A percentile compares a stretch with the other conserved stretches of the same genome.
phyloP scores from a whole-genome alignment of 1,140 invertebrate genomes.

The Ceratosolen solmsi region DNA sequence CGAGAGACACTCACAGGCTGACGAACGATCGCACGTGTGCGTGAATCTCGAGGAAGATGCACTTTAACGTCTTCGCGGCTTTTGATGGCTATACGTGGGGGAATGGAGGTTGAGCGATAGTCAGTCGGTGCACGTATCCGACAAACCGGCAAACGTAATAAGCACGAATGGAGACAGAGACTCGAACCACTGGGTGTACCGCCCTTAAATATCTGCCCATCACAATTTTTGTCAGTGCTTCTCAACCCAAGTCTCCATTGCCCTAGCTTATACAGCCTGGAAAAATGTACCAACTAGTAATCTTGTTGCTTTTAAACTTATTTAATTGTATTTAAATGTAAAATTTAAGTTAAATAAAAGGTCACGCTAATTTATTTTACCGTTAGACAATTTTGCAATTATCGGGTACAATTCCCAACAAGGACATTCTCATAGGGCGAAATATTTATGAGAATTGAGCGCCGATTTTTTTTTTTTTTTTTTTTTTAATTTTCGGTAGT shows the following conservation, averaged over 20 bases:
- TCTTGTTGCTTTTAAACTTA: too few relatives aligned
- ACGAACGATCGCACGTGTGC: not conserved
- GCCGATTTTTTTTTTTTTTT: too few relatives aligned
- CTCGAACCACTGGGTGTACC: constrained; percentile 11
- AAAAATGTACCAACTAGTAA: too few relatives aligned
- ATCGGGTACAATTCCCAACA: too few relatives aligned
- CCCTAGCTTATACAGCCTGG: too few relatives aligned
- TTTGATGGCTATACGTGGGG: constrained; percentile 7
- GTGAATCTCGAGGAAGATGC: constrained; percentile 54
- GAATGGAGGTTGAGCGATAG: constrained; percentile 29
- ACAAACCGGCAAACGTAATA: constrained; percentile 64
- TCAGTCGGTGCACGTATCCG: constrained; percentile 61
- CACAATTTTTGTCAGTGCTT: constrained; percentile 53
- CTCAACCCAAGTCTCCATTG: too few relatives aligned
- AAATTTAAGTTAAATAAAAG: too few relatives aligned
- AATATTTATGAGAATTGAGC: too few relatives aligned
- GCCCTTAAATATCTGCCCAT: constrained; percentile 71
- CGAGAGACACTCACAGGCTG: not conserved
- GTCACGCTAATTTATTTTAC: too few relatives aligned
- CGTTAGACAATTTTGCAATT: too few relatives aligned
- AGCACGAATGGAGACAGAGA: constrained; percentile 58
- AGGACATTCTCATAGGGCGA: too few relatives aligned
- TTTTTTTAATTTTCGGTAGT: not conserved
- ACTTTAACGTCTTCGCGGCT: constrained; percentile 28
- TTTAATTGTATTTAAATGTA: too few relatives aligned